Conservation (phyloP, 2,797 vertebrate species). For the Alcedo atthis region DNA sequence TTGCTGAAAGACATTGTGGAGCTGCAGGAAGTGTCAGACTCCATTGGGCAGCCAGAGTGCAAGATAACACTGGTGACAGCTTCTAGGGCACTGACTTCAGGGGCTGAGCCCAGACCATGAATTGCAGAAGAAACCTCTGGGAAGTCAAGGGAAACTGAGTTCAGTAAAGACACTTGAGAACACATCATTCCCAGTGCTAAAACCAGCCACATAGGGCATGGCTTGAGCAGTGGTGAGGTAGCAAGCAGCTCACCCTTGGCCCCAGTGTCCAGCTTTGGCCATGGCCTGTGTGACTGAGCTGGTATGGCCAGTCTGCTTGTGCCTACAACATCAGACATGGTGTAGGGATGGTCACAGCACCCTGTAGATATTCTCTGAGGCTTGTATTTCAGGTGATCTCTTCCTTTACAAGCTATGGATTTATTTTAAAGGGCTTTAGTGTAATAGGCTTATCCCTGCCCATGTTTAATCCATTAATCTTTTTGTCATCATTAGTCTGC, state of each 20-base stretch:
- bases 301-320: neutral
- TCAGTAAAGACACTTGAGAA: neutral
- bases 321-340: neutral
- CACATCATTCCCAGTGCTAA: neutral
- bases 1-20: neutral
- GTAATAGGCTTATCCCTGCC: constrained; percentile 58
- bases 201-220: neutral
- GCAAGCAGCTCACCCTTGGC: neutral
- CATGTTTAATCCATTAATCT: constrained; percentile 69
- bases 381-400: constrained; percentile 49
- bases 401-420: constrained; percentile 53
- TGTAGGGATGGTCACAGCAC: neutral
- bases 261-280: neutral
- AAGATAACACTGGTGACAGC: neutral
- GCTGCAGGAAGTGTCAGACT: neutral
- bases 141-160: neutral
- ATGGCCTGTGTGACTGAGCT: neutral
- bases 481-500: constrained; percentile 48
- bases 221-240: neutral
- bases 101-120: neutral
- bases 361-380: neutral
- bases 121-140: constrained; percentile 1
- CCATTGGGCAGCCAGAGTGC: neutral
- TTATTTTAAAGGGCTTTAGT: constrained; percentile 59
- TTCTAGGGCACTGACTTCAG: accelerated